These are phyloP conservation scores for Syngnathus floridae DNA, from an alignment of 2,113 vertebrate species.

Conservation along the genomic window DNA sequence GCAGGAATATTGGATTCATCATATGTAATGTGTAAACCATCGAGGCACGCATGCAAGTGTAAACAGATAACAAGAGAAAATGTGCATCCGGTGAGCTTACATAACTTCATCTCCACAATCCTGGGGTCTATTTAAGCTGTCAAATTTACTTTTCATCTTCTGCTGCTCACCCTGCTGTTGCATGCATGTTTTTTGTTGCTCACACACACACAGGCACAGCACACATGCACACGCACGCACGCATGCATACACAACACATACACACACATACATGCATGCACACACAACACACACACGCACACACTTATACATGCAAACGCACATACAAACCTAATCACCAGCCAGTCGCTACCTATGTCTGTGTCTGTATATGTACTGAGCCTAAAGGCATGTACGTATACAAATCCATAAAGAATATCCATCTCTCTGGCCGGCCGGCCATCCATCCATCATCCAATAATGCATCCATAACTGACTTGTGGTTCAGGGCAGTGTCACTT, in stretches of 20 bases:
- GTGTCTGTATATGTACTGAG: neutral
- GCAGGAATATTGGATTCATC: conserved; percentile 6
- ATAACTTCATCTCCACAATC: conserved; percentile 11
- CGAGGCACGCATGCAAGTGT: neutral
- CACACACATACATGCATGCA: neutral
- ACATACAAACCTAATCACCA: neutral
- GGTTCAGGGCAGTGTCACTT: neutral
- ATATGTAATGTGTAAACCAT: conserved; percentile 4
- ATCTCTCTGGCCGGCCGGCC: neutral
- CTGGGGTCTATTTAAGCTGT: conserved; percentile 8
- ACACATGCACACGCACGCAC: neutral
- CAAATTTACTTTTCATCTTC: conserved; percentile 3
- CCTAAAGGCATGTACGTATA: neutral
- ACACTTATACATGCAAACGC: too few species aligned
- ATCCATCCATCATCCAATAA: neutral
- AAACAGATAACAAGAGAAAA: conserved; percentile 3
- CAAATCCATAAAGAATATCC: neutral
- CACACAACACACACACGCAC: neutral
- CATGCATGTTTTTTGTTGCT: neutral
- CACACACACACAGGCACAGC: neutral
- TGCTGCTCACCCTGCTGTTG: conserved; percentile 6
- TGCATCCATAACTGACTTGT: neutral
- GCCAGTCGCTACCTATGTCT: conserved; percentile 9
- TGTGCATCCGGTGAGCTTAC: conserved; percentile 4
- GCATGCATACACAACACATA: neutral